These are phyloP conservation scores for Tetragnatha montana DNA, from an alignment of 2,888 invertebrate genomes.

Conservation along the genomic window DNA sequence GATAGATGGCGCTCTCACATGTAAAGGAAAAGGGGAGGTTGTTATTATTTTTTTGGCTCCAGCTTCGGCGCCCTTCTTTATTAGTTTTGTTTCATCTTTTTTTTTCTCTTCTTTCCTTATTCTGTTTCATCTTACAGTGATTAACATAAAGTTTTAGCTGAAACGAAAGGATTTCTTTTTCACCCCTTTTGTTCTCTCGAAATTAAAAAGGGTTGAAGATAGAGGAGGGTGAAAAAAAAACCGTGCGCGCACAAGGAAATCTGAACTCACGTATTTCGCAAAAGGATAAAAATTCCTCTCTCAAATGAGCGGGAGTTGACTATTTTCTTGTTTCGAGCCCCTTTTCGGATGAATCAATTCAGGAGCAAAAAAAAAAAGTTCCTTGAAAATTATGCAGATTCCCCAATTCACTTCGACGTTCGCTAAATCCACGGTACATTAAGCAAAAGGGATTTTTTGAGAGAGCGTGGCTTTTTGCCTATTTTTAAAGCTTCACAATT, in stretches of 20 bases:
- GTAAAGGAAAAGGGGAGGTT: constrained; percentile 54
- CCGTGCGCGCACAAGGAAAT: not conserved
- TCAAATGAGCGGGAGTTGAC: not conserved
- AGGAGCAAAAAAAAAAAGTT: not conserved
- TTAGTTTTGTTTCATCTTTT: constrained; percentile 23
- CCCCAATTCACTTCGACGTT: not conserved
- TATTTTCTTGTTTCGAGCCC: not conserved
- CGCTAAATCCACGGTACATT: not conserved
- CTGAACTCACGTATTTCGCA: not conserved
- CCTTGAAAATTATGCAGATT: not conserved
- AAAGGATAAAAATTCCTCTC: not conserved
- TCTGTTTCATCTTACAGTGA: constrained; percentile 59
- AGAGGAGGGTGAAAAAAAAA: not conserved
- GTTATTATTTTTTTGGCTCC: constrained; percentile 34
- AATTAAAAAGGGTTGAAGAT: not conserved
- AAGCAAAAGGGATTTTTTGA: not conserved
- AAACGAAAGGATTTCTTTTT: constrained; percentile 24
- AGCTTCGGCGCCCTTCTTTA: constrained; percentile 7
- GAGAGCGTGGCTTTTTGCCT: not conserved
- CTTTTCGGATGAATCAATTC: not conserved
- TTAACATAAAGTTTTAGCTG: constrained; percentile 65
- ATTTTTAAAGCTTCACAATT: not conserved
- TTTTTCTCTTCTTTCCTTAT: constrained; percentile 35
- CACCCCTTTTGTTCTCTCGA: not conserved
- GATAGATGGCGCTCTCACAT: constrained; percentile 67